Evolutionary conservation across 2,113 vertebrate genomes (phyloP).

Genomic region (Tachuris rubrigastra): DNA sequence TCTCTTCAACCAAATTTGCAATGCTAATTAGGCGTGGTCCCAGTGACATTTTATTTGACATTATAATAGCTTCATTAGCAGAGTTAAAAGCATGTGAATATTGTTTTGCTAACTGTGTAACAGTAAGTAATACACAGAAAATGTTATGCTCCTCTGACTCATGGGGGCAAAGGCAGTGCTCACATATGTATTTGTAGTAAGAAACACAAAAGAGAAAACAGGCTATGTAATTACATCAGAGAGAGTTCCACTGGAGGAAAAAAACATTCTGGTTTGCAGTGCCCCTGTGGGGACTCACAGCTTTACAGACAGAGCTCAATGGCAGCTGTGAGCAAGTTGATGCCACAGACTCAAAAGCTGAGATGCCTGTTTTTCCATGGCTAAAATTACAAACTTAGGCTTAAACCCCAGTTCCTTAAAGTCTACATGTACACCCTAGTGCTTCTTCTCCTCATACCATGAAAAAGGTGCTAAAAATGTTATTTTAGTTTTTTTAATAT

Average conservation of each 20-base stretch:
- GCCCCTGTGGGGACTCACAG: background rate
- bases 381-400: background rate
- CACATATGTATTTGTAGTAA: background rate
- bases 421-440: background rate
- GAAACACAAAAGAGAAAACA: background rate
- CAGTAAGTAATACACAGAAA: background rate
- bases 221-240: background rate
- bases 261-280: background rate
- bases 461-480: background rate
- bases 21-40: conserved; percentile 54
- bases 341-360: background rate
- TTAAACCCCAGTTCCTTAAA: background rate
- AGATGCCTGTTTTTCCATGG: background rate
- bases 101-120: background rate
- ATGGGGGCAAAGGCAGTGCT: background rate
- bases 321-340: background rate
- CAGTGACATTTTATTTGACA: conserved; percentile 60
- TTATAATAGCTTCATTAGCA: conserved; percentile 31
- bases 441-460: background rate
- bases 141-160: background rate
- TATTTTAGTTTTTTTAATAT: background rate
- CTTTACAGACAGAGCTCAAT: background rate
- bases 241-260: background rate
- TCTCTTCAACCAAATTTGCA: conserved; percentile 40
- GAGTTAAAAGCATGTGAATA: conserved; percentile 50